A percentile compares a stretch with the other conserved stretches of the same genome.
Evolutionary conservation across 2,797 vertebrate species (phyloP).

Genomic region (Peromyscus aztecus): DNA sequence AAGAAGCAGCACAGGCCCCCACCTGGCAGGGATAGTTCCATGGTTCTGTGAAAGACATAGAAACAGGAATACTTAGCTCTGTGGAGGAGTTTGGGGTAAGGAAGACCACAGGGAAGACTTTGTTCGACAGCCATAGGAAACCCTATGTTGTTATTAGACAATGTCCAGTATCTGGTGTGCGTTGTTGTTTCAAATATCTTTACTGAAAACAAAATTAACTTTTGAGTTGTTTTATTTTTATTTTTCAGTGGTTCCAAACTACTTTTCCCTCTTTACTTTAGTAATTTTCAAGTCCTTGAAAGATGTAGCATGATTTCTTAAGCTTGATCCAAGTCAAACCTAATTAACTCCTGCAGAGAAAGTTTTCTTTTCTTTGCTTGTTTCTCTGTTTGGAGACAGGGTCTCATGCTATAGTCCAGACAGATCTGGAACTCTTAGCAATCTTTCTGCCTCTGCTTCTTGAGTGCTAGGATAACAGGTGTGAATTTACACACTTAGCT

Average conservation of each 20-base stretch:
- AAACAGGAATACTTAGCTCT: background rate
- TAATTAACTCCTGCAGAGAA: conserved; percentile 55
- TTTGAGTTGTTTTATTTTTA: conserved; percentile 31
- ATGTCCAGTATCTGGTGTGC: background rate
- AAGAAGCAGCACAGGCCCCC: background rate
- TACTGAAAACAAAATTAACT: conserved; percentile 21
- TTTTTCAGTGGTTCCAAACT: background rate
- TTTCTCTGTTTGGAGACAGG: background rate
- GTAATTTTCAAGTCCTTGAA: conserved; percentile 40
- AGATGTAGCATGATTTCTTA: background rate
- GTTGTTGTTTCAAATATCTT: conserved; percentile 3
- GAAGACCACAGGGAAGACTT: background rate
- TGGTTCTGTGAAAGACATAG: conserved; percentile 1
- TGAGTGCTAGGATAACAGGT: background rate
- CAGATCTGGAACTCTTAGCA: background rate
- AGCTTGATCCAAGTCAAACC: conserved; percentile 38
- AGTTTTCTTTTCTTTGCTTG: background rate
- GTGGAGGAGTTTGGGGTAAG: background rate
- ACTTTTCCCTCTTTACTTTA: background rate
- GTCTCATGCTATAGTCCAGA: background rate
- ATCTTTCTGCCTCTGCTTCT: background rate
- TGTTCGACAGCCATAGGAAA: background rate
- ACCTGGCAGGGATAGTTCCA: background rate
- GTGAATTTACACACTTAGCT: background rate
- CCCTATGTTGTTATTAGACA: background rate